A percentile compares a stretch with the other conserved stretches of the same genome.
These are phyloP conservation scores for Plecturocebus donacophilus DNA, from an alignment of 2,113 vertebrate genomes.

Conservation along the genomic window DNA sequence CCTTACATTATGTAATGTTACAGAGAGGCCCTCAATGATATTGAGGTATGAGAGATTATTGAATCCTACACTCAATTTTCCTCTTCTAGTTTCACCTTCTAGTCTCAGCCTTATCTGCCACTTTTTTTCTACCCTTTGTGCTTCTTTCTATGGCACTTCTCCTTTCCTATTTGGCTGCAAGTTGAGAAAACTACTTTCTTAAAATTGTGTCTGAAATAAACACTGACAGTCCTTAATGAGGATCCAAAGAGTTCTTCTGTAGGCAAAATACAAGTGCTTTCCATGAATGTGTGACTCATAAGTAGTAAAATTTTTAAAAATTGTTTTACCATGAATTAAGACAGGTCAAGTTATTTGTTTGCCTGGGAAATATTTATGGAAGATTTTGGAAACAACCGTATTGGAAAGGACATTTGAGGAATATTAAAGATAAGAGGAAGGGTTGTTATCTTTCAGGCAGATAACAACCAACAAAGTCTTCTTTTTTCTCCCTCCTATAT, in stretches of 20 bases:
- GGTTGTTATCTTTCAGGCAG: background rate
- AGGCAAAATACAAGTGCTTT: slow-evolving; percentile 21
- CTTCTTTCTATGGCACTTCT: background rate
- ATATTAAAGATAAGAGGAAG: background rate
- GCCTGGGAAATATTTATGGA: background rate
- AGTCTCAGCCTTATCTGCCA: background rate
- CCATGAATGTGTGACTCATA: background rate
- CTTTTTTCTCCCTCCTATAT: background rate
- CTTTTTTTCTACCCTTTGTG: background rate
- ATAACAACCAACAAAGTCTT: background rate
- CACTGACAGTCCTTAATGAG: background rate
- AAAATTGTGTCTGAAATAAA: background rate
- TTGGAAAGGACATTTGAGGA: background rate
- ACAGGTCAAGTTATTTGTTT: background rate
- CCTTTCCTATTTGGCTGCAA: background rate
- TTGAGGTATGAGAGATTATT: background rate
- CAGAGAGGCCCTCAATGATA: background rate
- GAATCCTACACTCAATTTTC: background rate
- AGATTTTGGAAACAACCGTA: background rate
- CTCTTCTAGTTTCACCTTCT: background rate
- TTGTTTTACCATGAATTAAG: background rate
- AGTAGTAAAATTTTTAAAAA: background rate
- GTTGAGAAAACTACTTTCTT: background rate
- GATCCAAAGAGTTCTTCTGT: background rate
- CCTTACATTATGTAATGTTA: background rate